Percentiles rank a stretch among this genome's conserved stretches.
Conservation (phyloP, 1,140 invertebrate species). For the Drosophila miranda region DNA sequence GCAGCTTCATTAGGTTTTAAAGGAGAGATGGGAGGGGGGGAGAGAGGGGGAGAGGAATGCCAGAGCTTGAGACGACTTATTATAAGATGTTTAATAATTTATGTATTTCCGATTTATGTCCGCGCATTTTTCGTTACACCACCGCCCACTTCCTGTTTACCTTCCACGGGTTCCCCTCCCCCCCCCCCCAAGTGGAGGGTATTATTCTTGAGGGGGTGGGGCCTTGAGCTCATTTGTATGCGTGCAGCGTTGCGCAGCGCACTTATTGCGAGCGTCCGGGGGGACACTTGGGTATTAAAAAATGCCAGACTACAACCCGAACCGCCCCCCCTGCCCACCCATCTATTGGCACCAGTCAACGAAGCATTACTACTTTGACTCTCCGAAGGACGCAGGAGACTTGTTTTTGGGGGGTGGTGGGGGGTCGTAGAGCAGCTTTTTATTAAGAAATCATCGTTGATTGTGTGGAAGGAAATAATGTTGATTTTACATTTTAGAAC, state of each 20-base stretch:
- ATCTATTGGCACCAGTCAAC: slow-evolving; percentile 58
- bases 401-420: too few species aligned
- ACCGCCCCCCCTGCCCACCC: slow-evolving; percentile 5
- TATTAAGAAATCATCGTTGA: slow-evolving; percentile 81
- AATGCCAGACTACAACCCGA: slow-evolving; percentile 59
- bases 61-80: slow-evolving; percentile 49
- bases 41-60: slow-evolving; percentile 25
- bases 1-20: slow-evolving; percentile 56
- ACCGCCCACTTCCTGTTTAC: slow-evolving; percentile 27
- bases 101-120: slow-evolving; percentile 78
- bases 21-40: background rate
- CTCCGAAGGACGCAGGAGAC: slow-evolving; percentile 9
- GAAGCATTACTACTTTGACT: slow-evolving; percentile 74
- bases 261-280: slow-evolving; percentile 65
- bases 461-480: slow-evolving; percentile 80
- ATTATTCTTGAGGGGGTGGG: slow-evolving; percentile 10
- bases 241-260: slow-evolving; percentile 77
- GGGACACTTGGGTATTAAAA: slow-evolving; percentile 79
- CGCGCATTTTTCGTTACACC: slow-evolving; percentile 63
- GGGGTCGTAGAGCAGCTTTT: slow-evolving; percentile 48
- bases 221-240: slow-evolving; percentile 68
- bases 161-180: background rate
- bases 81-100: slow-evolving; percentile 76
- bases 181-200: slow-evolving; percentile 2
- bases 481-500: slow-evolving; percentile 74